A percentile compares a stretch with the other conserved stretches of the same genome.
Evolutionary conservation across 35 echinoderm and acorn worm genomes (phyloP).

Genomic region (Strongylocentrotus purpuratus): DNA sequence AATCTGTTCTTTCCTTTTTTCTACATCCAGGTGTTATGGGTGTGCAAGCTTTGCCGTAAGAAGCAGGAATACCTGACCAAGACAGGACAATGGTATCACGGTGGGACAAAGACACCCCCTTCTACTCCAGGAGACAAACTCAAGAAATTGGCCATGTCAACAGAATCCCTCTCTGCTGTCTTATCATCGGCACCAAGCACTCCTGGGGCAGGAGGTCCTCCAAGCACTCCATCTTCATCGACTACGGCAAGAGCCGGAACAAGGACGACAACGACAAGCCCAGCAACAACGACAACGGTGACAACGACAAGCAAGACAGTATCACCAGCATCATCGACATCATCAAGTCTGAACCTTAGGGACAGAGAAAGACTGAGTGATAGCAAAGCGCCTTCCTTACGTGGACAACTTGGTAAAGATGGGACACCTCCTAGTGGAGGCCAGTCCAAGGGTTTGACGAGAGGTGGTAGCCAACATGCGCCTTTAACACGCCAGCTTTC

Average conservation of each 20-base stretch:
- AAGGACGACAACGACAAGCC: slow-evolving; percentile 31
- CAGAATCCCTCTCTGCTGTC: slow-evolving; percentile 54
- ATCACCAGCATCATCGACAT: slow-evolving; percentile 14
- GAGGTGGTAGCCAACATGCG: slow-evolving; percentile 49
- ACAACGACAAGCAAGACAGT: not conserved
- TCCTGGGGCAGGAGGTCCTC: slow-evolving; percentile 39
- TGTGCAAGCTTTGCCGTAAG: slow-evolving; percentile 98
- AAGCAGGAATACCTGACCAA: slow-evolving; percentile 97
- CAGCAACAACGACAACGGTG: not conserved
- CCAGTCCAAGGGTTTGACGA: not conserved
- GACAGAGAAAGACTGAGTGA: slow-evolving; percentile 30
- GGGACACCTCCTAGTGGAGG: not conserved
- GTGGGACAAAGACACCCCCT: slow-evolving; percentile 58
- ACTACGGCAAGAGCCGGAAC: slow-evolving; percentile 41
- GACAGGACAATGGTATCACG: slow-evolving; percentile 94
- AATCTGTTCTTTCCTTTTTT: not conserved
- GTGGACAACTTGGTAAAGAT: slow-evolving; percentile 24
- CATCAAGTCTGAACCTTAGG: slow-evolving; percentile 1
- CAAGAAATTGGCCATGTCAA: slow-evolving; percentile 46
- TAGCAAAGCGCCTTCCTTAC: slow-evolving; percentile 27
- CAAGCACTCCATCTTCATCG: slow-evolving; percentile 27
- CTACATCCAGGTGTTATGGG: slow-evolving; percentile 88
- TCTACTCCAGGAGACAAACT: slow-evolving; percentile 49
- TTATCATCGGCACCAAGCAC: slow-evolving; percentile 57
- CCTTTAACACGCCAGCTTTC: slow-evolving; percentile 77